Evolutionary conservation across 2,888 invertebrate species (phyloP), one percentile per base, ranked within the genome.

Genomic region (Drosophila birchii): DNA sequence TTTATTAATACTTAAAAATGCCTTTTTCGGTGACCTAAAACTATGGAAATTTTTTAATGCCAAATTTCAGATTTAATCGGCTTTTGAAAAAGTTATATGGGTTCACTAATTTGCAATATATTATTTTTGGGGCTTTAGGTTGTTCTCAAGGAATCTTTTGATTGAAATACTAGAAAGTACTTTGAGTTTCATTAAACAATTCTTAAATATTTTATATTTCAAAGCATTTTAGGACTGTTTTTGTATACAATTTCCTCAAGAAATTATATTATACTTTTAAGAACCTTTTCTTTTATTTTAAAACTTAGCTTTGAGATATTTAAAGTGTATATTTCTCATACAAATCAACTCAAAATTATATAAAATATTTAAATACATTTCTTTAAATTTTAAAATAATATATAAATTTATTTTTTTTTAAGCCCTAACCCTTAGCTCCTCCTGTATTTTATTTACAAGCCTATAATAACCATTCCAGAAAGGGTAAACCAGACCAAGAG

Each of bases 401-500:
- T 23, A 23, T 23, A 1, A 44, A 44, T 0, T 0, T 43, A 14
- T 23, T 44, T 44, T 26, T 26, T 18, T 2, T 18, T 5, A 5
- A 11, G 7, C 5, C 5, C 2, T 11, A 18, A 2, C 5, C 18
- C 23, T 45, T 45, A 45, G 16, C 5, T 45, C 0, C 26, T 29
- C 11, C n/a, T n/a, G 18, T 32, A 18, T 32, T 18, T 49, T 26
- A n/a, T 11, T 7, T 3, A 12, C 18, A n/a, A 59, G 36, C 16
- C 38, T 1, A 6, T 29, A 32, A 12, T 29, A 23, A n/a, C 23
- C 29, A 7, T 5, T 38, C 3, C 11, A 5, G 49, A 1, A 41
- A 63, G 71, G 39, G 71, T 73, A 43, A 38, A 23, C 51, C n/a
- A 49, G 14, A 53, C 41, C 26, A 44, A 55, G 43, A 56, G 39